Conservation (phyloP, 2,888 invertebrate genomes). For the Hololepta plana region DNA sequence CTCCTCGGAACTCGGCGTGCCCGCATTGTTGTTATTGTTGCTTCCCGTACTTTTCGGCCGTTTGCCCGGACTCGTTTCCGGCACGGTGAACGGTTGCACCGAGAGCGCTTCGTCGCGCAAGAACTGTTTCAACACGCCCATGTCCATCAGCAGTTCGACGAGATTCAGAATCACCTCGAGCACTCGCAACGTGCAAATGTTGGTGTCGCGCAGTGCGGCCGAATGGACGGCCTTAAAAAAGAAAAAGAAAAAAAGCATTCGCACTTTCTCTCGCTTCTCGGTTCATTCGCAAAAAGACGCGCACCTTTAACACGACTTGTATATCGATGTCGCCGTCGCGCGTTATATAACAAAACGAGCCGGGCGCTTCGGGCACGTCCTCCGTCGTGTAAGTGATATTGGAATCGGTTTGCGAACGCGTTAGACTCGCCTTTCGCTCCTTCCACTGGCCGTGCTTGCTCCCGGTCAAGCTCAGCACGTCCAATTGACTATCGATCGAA, state of each 20-base stretch:
- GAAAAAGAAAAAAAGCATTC: slow-evolving; percentile 5
- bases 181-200: slow-evolving; percentile 69
- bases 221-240: slow-evolving; percentile 62
- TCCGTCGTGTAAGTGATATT: slow-evolving; percentile 77
- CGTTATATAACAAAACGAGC: slow-evolving; percentile 81
- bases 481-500: slow-evolving; percentile 70
- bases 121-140: slow-evolving; percentile 57
- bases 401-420: slow-evolving; percentile 80
- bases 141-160: slow-evolving; percentile 78
- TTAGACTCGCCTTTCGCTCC: slow-evolving; percentile 53
- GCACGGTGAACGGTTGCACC: slow-evolving; percentile 11
- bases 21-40: slow-evolving; percentile 11
- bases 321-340: slow-evolving; percentile 89
- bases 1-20: slow-evolving; percentile 6
- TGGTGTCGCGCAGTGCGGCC: slow-evolving; percentile 68
- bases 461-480: slow-evolving; percentile 41
- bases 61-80: slow-evolving; percentile 1
- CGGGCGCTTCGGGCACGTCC: slow-evolving; percentile 75
- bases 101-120: slow-evolving; percentile 30
- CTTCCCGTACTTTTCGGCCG: slow-evolving; percentile 13
- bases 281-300: slow-evolving; percentile 2
- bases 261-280: slow-evolving; percentile 3
- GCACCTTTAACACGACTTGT: slow-evolving; percentile 67
- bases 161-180: slow-evolving; percentile 87
- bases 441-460: slow-evolving; percentile 39